Evolutionary conservation across 23 tunicate genomes (phyloP).

Genomic region (Diplosoma virens): DNA sequence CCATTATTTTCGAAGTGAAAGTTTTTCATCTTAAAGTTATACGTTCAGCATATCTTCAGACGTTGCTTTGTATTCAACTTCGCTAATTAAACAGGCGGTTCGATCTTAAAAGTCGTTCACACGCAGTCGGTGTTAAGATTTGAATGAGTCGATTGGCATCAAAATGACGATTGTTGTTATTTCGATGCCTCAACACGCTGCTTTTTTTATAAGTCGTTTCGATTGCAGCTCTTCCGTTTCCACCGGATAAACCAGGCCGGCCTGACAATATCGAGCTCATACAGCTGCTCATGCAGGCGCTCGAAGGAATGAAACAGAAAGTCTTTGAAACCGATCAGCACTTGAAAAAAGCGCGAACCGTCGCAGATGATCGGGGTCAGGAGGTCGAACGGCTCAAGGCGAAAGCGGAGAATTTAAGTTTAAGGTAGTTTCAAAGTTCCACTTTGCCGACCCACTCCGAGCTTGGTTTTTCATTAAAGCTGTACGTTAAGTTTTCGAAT

Average conservation of each 20-base stretch:
- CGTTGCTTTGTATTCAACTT: too few species aligned
- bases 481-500: too few species aligned
- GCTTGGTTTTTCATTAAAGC: too few species aligned
- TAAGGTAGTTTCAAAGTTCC: constrained; percentile 12
- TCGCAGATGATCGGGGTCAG: constrained; percentile 26
- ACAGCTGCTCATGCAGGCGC: constrained; percentile 47
- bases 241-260: not conserved
- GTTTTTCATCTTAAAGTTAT: too few species aligned
- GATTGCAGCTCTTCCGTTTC: not conserved
- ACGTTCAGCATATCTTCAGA: too few species aligned
- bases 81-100: too few species aligned
- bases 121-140: too few species aligned
- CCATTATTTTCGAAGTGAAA: too few species aligned
- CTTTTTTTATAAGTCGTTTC: not conserved
- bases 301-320: constrained; percentile 59
- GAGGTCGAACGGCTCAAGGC: constrained; percentile 22
- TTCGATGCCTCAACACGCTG: not conserved
- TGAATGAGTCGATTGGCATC: too few species aligned
- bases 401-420: constrained; percentile 12
- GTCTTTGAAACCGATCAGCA: not conserved
- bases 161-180: too few species aligned
- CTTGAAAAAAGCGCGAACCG: not conserved
- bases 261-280: constrained; percentile 28
- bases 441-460: too few species aligned
- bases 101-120: too few species aligned